phyloP scores from a whole-genome alignment of 1,140 invertebrate species.

The Atta cephalotes region DNA sequence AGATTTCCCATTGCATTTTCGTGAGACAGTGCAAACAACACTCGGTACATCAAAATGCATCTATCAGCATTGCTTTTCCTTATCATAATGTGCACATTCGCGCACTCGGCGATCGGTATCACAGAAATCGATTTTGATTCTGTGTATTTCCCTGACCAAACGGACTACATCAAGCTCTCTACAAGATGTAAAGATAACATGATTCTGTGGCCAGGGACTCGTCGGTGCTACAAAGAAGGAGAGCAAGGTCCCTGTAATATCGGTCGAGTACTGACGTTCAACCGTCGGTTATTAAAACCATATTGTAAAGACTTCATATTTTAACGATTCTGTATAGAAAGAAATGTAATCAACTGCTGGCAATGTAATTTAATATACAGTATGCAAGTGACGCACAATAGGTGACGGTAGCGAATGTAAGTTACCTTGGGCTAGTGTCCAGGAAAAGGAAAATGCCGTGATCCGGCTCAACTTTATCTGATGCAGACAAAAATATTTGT shows the following conservation, averaged over 20 bases:
- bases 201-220: conserved; percentile 69
- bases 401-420: conserved; percentile 34
- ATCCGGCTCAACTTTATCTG: conserved; percentile 31
- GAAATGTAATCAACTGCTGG: conserved; percentile 27
- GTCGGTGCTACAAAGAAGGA: conserved; percentile 73
- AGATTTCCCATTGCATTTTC: conserved; percentile 26
- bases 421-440: neutral
- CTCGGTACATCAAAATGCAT: conserved; percentile 50
- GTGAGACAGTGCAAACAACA: neutral
- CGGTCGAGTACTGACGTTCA: conserved; percentile 68
- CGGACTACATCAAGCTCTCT: conserved; percentile 66
- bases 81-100: neutral
- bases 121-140: conserved; percentile 6
- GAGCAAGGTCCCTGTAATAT: conserved; percentile 76
- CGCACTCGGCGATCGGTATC: conserved; percentile 41
- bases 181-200: conserved; percentile 53
- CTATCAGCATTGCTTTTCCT: neutral
- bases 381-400: neutral
- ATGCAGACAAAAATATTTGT: conserved; percentile 54
- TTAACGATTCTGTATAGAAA: neutral
- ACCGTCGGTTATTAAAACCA: conserved; percentile 62
- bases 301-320: conserved; percentile 63
- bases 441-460: neutral
- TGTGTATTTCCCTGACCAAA: conserved; percentile 76
- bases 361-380: neutral